Evolutionary conservation across 1,140 invertebrate genomes (phyloP).

Genomic region (Meloidogyne hapla): DNA sequence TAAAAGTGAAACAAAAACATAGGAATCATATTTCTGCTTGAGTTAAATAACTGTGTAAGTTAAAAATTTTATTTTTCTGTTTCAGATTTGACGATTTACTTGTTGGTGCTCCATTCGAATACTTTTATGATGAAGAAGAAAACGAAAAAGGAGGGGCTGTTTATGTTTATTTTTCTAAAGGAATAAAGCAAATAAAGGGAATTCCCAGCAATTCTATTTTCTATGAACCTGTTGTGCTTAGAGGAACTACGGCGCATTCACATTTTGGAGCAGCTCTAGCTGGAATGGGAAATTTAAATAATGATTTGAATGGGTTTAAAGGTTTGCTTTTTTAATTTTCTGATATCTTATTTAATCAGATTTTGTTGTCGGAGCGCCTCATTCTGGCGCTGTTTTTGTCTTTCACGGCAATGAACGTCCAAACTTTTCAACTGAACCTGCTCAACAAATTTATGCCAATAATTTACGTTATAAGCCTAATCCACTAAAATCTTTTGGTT

Average conservation of each 20-base stretch:
- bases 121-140: conserved; percentile 66
- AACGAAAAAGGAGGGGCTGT: conserved; percentile 76
- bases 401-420: conserved; percentile 73
- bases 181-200: conserved; percentile 27
- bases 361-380: conserved; percentile 85
- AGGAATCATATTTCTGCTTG: too few species aligned
- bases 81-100: conserved; percentile 78
- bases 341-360: conserved; percentile 67
- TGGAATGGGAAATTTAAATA: conserved; percentile 83
- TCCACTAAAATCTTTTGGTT: conserved; percentile 74
- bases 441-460: conserved; percentile 45
- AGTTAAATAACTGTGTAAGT: too few species aligned
- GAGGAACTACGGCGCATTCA: conserved; percentile 42
- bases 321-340: conserved; percentile 5
- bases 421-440: conserved; percentile 42
- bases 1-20: too few species aligned
- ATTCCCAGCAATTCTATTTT: conserved; percentile 46
- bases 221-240: conserved; percentile 48
- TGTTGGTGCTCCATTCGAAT: conserved; percentile 87
- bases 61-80: conserved; percentile 11
- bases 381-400: conserved; percentile 80
- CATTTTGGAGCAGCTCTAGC: conserved; percentile 73
- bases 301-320: conserved; percentile 73
- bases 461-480: conserved; percentile 18
- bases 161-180: conserved; percentile 77